Conservation (phyloP, 37 sponge, comb jelly and placozoan genomes). For the Diacarnus erythraeanus region DNA sequence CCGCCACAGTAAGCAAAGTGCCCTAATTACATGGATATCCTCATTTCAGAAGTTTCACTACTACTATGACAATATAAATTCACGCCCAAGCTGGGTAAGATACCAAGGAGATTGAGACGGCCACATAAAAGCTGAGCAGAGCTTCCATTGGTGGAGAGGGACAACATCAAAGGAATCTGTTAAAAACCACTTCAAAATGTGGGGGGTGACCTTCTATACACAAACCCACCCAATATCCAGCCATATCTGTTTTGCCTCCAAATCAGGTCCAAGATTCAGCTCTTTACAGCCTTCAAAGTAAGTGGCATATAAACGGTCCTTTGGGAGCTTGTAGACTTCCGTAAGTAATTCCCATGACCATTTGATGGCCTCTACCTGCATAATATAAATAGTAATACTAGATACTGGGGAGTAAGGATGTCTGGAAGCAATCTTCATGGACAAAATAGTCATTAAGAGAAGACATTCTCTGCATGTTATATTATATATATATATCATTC, state of each 20-base stretch:
- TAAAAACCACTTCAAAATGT: no score
- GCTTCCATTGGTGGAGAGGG: no score
- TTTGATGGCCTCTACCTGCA: conserved; percentile 77
- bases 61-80: no score
- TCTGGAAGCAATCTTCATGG: no score
- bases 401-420: background rate
- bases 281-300: conserved; percentile 92
- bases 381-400: background rate
- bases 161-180: no score
- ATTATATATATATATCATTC: background rate
- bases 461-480: background rate
- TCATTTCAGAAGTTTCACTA: no score
- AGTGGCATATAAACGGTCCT: conserved; percentile 94
- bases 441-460: no score
- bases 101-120: no score
- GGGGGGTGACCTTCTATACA: background rate
- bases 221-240: conserved; percentile 77
- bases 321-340: conserved; percentile 82
- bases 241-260: conserved; percentile 92
- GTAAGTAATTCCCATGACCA: conserved; percentile 90
- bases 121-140: no score
- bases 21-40: no score
- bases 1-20: no score
- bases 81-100: no score
- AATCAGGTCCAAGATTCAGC: conserved; percentile 69